phyloP scores from a whole-genome alignment of 1,140 invertebrate species.

The Diplogasteroides magnus region DNA sequence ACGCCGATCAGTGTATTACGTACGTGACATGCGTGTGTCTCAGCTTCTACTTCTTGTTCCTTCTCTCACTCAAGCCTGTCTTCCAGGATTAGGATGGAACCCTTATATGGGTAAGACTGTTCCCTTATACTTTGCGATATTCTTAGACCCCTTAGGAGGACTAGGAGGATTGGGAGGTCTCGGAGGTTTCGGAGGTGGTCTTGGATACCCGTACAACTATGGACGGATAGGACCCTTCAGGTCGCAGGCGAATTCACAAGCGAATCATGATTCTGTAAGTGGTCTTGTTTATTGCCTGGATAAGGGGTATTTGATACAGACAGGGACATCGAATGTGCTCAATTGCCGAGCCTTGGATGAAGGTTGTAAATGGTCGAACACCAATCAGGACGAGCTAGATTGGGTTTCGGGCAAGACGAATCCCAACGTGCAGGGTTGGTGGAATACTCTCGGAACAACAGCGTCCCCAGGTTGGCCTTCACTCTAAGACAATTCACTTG shows the following conservation, averaged over 20 bases:
- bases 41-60: slow-evolving; percentile 1
- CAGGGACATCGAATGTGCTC: slow-evolving; percentile 9
- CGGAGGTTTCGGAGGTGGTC: slow-evolving; percentile 9
- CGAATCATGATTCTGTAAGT: not conserved
- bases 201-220: slow-evolving; percentile 9
- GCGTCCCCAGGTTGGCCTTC: slow-evolving; percentile 21
- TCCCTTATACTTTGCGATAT: not conserved
- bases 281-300: slow-evolving; percentile 14
- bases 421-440: slow-evolving; percentile 23
- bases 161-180: slow-evolving; percentile 9
- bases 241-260: not conserved
- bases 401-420: slow-evolving; percentile 17
- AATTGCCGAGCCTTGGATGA: slow-evolving; percentile 26
- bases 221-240: not conserved
- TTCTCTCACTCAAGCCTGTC: slow-evolving; percentile 7
- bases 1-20: not conserved
- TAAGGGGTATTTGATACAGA: slow-evolving; percentile 5
- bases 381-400: slow-evolving; percentile 32
- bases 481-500: no score
- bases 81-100: slow-evolving; percentile 2
- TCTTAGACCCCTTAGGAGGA: not conserved
- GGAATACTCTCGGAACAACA: slow-evolving; percentile 14
- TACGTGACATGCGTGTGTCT: no score
- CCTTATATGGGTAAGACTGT: not conserved
- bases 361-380: slow-evolving; percentile 30